These are phyloP conservation scores for Myotis planiceps DNA, from an alignment of 2,797 vertebrate genomes.

Conservation along the genomic window DNA sequence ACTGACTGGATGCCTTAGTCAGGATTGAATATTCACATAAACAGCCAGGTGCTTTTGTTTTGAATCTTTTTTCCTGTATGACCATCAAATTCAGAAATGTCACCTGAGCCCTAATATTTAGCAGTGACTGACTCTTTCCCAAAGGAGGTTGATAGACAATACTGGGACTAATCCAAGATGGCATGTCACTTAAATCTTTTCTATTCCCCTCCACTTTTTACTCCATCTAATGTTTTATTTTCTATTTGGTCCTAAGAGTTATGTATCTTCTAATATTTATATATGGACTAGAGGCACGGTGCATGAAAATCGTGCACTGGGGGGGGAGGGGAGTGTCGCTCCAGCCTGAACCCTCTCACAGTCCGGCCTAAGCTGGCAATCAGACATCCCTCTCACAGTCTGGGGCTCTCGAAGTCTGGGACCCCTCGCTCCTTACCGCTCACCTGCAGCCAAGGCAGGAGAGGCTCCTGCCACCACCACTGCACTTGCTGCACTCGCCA, in stretches of 20 bases:
- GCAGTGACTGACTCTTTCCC: background rate
- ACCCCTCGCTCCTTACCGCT: no score
- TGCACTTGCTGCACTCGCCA: no score
- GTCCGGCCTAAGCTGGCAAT: no score
- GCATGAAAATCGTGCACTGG: no score
- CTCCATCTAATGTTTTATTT: background rate
- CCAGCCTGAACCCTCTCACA: no score
- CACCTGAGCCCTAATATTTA: background rate
- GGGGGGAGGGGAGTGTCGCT: fast-evolving
- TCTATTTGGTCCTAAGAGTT: background rate
- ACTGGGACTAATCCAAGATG: background rate
- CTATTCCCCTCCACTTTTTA: background rate
- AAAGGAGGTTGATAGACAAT: background rate
- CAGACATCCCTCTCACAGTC: no score
- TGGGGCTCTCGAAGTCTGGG: no score
- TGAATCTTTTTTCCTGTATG: background rate
- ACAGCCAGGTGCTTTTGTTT: background rate
- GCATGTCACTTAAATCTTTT: background rate
- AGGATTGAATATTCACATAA: background rate
- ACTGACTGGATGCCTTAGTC: background rate
- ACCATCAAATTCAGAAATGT: background rate
- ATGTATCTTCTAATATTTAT: background rate
- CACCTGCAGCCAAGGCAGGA: no score
- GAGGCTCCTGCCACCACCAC: no score
- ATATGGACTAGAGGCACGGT: background rate